Evolutionary conservation across 2,888 invertebrate species (phyloP), one percentile per base, ranked within the genome.

Genomic region (Craniophora ligustri): DNA sequence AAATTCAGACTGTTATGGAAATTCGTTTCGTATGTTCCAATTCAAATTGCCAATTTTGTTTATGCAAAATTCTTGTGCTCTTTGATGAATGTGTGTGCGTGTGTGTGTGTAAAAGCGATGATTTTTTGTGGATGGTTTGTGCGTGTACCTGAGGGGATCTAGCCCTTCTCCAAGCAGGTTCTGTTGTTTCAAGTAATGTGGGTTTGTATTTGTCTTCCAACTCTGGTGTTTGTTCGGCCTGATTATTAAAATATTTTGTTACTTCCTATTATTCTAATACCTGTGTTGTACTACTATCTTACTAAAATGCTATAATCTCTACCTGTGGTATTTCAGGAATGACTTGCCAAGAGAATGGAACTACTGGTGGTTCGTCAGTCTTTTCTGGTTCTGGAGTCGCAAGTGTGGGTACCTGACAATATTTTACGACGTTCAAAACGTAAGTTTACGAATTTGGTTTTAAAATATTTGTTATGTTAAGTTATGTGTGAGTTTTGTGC

Each of bases 251-350:
- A 62, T 46, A 11, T 41, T 64, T 23, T 35, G 44, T 66, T 70
- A 58, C 42, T 57, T 36, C 56, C 64, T 53, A 49, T 48, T 34
- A 34, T 44, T 59, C 58, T 54, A 46, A 48, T 48, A 32, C 36
- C 40, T 58, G 57, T 54, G 44, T 47, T 34, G 45, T 56, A 42
- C 11, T 40, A 53, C 34, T 34, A 3, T 46, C 46, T 63, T 31
- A 30, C 7, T 11, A n/a, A 8, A 16, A 14, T 38, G 8, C 5
- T 42, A 13, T 53, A 40, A 49, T 70, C 8, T 72, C 51, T 92
- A 92, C 92, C 92, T 92, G 92, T 73, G 92, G 91, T 78, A 92
- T 84, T 85, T 92, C 92, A 63, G 92, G 92, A 76, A 92, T 92
- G 35, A 84, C 83, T 63, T 92, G 79, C 92, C 92, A 92, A 59